Conservation (phyloP, 1,140 invertebrate species). For the Rhagoletis pomonella region DNA sequence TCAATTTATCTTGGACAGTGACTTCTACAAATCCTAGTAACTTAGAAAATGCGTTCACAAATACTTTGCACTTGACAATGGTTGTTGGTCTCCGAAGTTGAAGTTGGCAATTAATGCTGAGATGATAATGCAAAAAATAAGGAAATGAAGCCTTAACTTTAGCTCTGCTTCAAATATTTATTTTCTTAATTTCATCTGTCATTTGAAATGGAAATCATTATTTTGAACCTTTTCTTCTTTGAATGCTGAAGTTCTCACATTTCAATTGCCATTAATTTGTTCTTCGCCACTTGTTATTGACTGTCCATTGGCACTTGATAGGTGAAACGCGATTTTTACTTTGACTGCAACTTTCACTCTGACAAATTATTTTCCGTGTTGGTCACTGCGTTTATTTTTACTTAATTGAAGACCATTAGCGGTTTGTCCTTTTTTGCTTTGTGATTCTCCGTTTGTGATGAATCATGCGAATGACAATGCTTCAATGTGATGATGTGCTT, state of each 20-base stretch:
- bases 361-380: not conserved
- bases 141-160: too few relatives aligned
- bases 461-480: slow-evolving; percentile 6
- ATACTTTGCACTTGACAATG: too few relatives aligned
- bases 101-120: too few relatives aligned
- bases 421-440: not conserved
- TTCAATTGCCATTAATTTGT: slow-evolving; percentile 29
- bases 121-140: too few relatives aligned
- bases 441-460: not conserved
- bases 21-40: too few relatives aligned
- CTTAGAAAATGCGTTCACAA: too few relatives aligned
- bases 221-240: slow-evolving; percentile 16
- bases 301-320: slow-evolving; percentile 30
- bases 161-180: not conserved
- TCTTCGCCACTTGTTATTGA: slow-evolving; percentile 17
- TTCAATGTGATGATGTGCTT: slow-evolving; percentile 6
- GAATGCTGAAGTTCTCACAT: not conserved
- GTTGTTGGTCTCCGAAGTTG: too few relatives aligned
- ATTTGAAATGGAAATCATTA: slow-evolving; percentile 6
- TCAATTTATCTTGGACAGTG: too few relatives aligned
- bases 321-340: slow-evolving; percentile 40
- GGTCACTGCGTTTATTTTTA: not conserved
- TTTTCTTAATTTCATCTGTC: slow-evolving; percentile 18
- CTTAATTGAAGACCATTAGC: slow-evolving; percentile 40
- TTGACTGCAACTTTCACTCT: slow-evolving; percentile 17